Evolutionary conservation across 2,888 invertebrate genomes (phyloP).

Genomic region (Exocentrus adspersus): DNA sequence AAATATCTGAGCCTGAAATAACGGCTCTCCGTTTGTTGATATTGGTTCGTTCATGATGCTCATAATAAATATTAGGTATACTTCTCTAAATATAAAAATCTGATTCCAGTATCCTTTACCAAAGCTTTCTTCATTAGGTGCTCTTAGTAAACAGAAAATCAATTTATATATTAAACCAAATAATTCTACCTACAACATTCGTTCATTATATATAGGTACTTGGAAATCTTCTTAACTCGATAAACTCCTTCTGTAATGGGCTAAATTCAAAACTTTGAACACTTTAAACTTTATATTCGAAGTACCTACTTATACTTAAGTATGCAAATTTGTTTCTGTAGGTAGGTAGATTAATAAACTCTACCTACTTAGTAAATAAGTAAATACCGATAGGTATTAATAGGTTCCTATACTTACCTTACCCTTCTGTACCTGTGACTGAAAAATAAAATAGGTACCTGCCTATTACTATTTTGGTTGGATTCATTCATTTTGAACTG

Average conservation of each 20-base stretch:
- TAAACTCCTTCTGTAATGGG: constrained; percentile 21
- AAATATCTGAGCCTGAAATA: not conserved
- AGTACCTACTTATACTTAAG: too few relatives aligned
- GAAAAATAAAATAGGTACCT: too few relatives aligned
- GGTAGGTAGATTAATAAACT: too few relatives aligned
- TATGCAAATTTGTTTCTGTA: constrained; percentile 6
- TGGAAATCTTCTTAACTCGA: constrained; percentile 32
- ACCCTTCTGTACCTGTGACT: too few relatives aligned
- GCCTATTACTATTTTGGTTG: too few relatives aligned
- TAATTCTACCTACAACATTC: constrained; percentile 38
- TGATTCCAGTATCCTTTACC: not conserved
- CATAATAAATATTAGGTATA: constrained; percentile 8
- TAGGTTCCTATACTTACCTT: too few relatives aligned
- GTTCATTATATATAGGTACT: constrained; percentile 42
- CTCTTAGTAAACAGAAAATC: constrained; percentile 39
- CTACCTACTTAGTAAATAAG: not conserved
- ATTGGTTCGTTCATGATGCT: not conserved
- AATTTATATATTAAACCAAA: constrained; percentile 43
- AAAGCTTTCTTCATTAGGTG: constrained; percentile 13
- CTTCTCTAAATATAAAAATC: constrained; percentile 18
- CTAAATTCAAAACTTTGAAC: not conserved
- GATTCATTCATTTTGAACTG: too few relatives aligned
- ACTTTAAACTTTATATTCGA: constrained; percentile 10
- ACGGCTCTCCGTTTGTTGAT: constrained; percentile 1
- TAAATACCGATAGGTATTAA: too few relatives aligned